Percentiles rank a stretch among this genome's conserved stretches.
phyloP scores from a whole-genome alignment of 2,797 vertebrate species.

The Podargus strigoides region DNA sequence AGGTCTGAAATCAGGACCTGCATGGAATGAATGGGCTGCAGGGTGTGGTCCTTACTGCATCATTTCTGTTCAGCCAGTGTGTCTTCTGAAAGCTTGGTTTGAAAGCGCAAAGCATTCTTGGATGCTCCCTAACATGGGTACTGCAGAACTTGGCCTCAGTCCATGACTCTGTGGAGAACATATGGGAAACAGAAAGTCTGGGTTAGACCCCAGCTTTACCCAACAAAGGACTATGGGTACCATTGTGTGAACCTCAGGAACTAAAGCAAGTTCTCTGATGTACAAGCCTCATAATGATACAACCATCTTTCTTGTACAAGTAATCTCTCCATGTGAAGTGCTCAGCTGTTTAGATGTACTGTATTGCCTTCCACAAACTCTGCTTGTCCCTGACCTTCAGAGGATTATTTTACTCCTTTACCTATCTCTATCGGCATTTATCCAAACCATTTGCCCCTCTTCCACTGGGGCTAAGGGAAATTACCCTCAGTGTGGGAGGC shows the following conservation, averaged over 20 bases:
- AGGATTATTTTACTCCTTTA: background rate
- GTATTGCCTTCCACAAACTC: background rate
- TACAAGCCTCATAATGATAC: background rate
- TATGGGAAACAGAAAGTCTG: background rate
- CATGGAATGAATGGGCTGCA: background rate
- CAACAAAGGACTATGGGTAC: background rate
- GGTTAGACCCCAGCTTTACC: background rate
- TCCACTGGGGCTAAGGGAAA: background rate
- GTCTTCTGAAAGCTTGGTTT: background rate
- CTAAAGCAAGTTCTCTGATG: background rate
- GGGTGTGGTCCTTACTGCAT: background rate
- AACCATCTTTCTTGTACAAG: background rate
- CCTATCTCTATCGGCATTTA: background rate
- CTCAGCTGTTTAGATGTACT: background rate
- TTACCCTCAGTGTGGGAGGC: background rate
- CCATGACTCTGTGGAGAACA: rapidly evolving
- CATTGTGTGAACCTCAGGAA: background rate
- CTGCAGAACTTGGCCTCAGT: background rate
- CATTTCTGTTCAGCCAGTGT: background rate
- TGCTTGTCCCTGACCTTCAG: background rate
- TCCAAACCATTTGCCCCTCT: background rate
- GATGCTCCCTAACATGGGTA: background rate
- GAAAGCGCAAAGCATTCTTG: background rate
- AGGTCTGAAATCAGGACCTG: background rate
- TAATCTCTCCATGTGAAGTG: background rate